Evolutionary conservation across 2,888 invertebrate genomes (phyloP).

Genomic region (Chironomus tentans): DNA sequence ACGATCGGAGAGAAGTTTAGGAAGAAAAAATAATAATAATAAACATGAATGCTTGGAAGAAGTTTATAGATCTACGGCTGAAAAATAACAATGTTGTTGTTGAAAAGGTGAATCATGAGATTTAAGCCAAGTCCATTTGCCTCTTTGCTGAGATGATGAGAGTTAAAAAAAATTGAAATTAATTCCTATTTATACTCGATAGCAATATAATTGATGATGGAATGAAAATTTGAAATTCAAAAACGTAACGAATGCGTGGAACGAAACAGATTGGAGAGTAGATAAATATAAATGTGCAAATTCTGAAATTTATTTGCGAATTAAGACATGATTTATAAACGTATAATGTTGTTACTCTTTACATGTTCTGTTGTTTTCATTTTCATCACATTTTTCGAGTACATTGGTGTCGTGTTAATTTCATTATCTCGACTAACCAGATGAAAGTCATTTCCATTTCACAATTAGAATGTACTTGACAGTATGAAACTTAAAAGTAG

Average conservation of each 20-base stretch:
- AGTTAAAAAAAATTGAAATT: neutral
- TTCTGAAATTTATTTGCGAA: neutral
- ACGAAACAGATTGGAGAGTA: neutral
- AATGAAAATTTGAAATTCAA: neutral
- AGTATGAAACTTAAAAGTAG: too few relatives aligned
- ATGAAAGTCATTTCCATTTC: too few relatives aligned
- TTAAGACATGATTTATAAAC: neutral
- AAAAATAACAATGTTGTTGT: neutral
- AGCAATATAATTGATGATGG: neutral
- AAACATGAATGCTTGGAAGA: conserved; percentile 11
- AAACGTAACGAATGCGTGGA: neutral
- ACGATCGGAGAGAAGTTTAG: too few relatives aligned
- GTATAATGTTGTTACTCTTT: too few relatives aligned
- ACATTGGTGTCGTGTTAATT: too few relatives aligned
- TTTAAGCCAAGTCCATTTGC: neutral
- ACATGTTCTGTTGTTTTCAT: too few relatives aligned
- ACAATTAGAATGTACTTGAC: too few relatives aligned
- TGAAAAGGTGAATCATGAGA: conserved; percentile 10
- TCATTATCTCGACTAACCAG: too few relatives aligned
- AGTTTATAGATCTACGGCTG: neutral
- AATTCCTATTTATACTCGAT: neutral
- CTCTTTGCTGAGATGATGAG: neutral
- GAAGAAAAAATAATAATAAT: too few relatives aligned
- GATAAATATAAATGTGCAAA: neutral
- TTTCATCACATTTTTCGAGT: too few relatives aligned